Percentiles rank a stretch among this genome's conserved stretches.
phyloP scores from a whole-genome alignment of 2,113 vertebrate species.

The Apistogramma diplotaenia region DNA sequence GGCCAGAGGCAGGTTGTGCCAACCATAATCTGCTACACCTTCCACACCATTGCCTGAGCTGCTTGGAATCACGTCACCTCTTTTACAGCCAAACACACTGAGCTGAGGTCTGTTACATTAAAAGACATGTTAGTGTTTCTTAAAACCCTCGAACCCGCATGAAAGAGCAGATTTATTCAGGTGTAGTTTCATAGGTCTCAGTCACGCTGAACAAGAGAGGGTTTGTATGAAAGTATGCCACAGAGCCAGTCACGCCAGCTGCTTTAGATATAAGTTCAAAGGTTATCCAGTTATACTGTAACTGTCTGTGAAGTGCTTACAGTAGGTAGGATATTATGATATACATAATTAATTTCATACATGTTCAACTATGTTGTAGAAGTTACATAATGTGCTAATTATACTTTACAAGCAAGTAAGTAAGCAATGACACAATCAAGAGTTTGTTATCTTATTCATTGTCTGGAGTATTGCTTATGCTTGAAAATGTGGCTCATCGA shows the following conservation, averaged over 20 bases:
- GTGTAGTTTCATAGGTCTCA: background rate
- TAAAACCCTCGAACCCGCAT: background rate
- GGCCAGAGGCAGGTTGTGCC: slow-evolving; percentile 51
- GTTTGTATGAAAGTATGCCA: background rate
- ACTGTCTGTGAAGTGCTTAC: background rate
- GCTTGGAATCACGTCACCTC: slow-evolving; percentile 10
- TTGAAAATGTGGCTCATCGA: background rate
- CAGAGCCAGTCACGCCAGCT: background rate
- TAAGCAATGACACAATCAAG: background rate
- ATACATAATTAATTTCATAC: background rate
- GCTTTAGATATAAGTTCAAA: background rate
- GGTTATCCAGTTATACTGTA: background rate
- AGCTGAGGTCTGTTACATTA: background rate
- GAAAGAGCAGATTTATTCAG: slow-evolving; percentile 3
- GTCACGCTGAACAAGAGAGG: slow-evolving; percentile 11
- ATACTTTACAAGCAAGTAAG: background rate
- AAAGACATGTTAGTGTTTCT: background rate
- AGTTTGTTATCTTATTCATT: background rate
- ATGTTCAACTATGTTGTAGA: background rate
- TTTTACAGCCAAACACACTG: background rate
- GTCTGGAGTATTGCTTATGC: background rate
- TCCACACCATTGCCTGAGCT: background rate
- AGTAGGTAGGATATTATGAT: background rate
- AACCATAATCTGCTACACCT: slow-evolving; percentile 41
- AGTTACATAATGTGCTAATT: background rate